phyloP scores from a whole-genome alignment of 1,140 invertebrate species.

The Drosophila asahinai region DNA sequence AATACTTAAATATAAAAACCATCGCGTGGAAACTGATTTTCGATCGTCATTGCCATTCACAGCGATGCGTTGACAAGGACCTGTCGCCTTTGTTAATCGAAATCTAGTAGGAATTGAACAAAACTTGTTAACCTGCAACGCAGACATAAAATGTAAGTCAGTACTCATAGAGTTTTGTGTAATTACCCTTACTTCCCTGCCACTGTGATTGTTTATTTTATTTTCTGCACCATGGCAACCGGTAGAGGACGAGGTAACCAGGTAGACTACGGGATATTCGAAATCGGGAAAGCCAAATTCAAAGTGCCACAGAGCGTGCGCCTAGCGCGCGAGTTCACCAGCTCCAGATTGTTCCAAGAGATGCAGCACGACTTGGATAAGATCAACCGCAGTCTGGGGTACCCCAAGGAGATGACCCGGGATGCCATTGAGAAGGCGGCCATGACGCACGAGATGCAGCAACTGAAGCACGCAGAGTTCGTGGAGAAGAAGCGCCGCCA shows the following conservation, averaged over 20 bases:
- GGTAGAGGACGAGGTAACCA: background rate
- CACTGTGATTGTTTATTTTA: background rate
- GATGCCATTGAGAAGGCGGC: slow-evolving; percentile 4
- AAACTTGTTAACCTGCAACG: background rate
- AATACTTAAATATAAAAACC: no score
- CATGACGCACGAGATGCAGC: slow-evolving; percentile 52
- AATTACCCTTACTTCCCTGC: background rate
- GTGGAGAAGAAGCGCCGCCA: slow-evolving; percentile 58
- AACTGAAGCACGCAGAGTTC: slow-evolving; percentile 51
- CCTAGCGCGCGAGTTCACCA: background rate
- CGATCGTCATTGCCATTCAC: slow-evolving; percentile 7
- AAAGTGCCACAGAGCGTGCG: background rate
- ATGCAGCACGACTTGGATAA: slow-evolving; percentile 19
- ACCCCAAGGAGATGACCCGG: slow-evolving; percentile 19
- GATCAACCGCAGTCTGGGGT: slow-evolving; percentile 13
- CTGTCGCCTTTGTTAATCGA: background rate
- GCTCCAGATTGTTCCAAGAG: background rate
- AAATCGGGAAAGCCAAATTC: slow-evolving; percentile 14
- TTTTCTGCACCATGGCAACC: slow-evolving; percentile 30
- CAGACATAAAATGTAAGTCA: background rate
- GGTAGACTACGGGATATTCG: background rate
- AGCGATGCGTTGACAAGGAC: slow-evolving; percentile 1
- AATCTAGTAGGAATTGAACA: no score
- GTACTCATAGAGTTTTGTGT: background rate
- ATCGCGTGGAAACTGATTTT: no score